phyloP scores from a whole-genome alignment of 2,113 vertebrate genomes.

The Muscicapa adusta region DNA sequence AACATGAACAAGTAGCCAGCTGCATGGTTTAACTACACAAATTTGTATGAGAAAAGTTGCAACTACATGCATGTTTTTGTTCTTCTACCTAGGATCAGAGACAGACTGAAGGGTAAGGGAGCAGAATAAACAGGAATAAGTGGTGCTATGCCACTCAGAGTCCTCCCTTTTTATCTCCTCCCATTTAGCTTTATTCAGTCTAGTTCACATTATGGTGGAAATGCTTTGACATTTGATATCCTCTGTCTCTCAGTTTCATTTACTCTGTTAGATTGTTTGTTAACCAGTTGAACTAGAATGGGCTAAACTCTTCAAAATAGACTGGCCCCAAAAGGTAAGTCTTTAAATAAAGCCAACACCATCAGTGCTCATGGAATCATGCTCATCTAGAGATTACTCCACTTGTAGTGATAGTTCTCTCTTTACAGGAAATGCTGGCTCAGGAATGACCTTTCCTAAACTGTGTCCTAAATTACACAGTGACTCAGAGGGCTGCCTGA shows the following conservation, averaged over 20 bases:
- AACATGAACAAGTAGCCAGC: background rate
- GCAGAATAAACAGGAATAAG: background rate
- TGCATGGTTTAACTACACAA: background rate
- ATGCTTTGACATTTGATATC: background rate
- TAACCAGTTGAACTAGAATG: background rate
- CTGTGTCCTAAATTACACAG: background rate
- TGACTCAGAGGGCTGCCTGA: background rate
- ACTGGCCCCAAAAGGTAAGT: background rate
- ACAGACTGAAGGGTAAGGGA: background rate
- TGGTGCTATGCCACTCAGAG: background rate
- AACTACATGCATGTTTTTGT: background rate
- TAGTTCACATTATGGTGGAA: background rate
- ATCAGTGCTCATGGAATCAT: background rate
- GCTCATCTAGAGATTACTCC: background rate
- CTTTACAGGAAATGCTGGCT: slow-evolving; percentile 50
- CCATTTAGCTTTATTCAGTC: background rate
- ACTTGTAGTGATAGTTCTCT: background rate
- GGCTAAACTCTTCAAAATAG: background rate
- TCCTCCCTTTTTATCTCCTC: background rate
- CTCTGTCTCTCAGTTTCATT: background rate
- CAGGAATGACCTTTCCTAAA: slow-evolving; percentile 5
- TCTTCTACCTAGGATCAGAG: background rate
- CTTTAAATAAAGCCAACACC: background rate
- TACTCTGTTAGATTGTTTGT: background rate
- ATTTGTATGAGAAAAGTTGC: background rate